Base-by-base conservation (phyloP, 2,797 vertebrate genomes). In the Siniperca undulata region DNA sequence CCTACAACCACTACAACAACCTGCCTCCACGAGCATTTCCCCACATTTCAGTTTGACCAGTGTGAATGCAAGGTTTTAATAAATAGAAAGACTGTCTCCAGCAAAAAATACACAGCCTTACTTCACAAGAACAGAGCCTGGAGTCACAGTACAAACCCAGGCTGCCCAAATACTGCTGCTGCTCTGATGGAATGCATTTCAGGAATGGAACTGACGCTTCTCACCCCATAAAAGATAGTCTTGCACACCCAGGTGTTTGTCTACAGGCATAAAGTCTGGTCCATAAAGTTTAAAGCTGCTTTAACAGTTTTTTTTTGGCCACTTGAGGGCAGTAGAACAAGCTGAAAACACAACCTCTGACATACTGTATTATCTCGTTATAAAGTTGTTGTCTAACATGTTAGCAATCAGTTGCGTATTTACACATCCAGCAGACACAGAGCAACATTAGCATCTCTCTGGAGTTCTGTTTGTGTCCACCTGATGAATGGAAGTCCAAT, bases 11-110 rank as follows among this genome's bases (percentile, higher is more conserved):
- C 83, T 81, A 68, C 79, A 61, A 67, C 38, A 77, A 66, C 70
- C 69, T 14, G 70, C 68, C 68, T 66, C 68, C 7, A 1, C 7
- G 2, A 77, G 71, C 79, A 24, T 38, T 60, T 70, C 55, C 69
- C 16, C 56, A 30, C 27, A 22, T 46, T 36, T 80, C 48, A n/a
- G 14, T 52, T 68, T 60, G 62, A 84, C 67, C 69, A 67, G 58
- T 75, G 66, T 71, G 77, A 84, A 78, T 76, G 70, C 40, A 71
- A 73, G 59, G 3, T 77, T 86, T 81, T 69, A 69, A 88, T 82
- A 83, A 88, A 90, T 64, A 85, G 65, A 87, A 80, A 81, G 77
- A 77, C 75, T 78, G 50, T 80, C 55, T 60, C 67, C 68, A 77
- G 76, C 34, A 36, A 89, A 81, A 83, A 82, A 62, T 9, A 69